Base-by-base conservation (phyloP, 2,113 vertebrate species). In the Saguinus imperator region DNA sequence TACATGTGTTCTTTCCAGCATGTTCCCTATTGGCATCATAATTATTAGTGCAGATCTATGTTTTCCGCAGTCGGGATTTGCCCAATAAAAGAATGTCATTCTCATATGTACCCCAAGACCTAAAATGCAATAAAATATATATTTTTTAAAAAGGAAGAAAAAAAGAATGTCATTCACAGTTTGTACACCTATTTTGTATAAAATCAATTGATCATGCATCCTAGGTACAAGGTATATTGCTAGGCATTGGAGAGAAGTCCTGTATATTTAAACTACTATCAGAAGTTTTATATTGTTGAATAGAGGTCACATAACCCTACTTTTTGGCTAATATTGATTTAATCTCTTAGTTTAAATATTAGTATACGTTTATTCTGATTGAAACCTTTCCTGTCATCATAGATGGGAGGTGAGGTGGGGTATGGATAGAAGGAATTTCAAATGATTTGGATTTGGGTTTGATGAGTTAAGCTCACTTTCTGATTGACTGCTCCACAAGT, bases 401-500 rank as follows among this genome's bases (percentile, higher is more conserved):
- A 18, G 14, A 68, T 37, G 21, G 57, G 8, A 76, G 29, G 12
- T 80, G 29, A 73, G 37, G 9, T 80, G 25, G 73, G 43, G 0
- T 81, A 50, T 17, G 27, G 25, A 58, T 58, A 23, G 70, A 80
- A 96, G 66, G 55, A 29, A 89, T 72, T 89, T 76, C 68, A 92
- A 25, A 55, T 84, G 52, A 85, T 73, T 88, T 16, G 12, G 55
- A 83, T 89, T 96, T 90, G 32, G 17, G 29, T 86, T 95, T 80
- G 88, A 50, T 52, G 12, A 55, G 35, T 45, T 95, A 87, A 85
- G 48, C 77, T 95, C 43, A 82, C 97, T 88, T 94, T 95, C 84
- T 90, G 85, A 90, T 66, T 66, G 76, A 94, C 58, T 58, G 29
- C 58, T 85, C 16, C 70, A 80, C n/a, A 92, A 89, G 18, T 85